Evolutionary conservation across 2,797 vertebrate genomes (phyloP), one percentile per base, ranked within the genome.

Genomic region (Coccyzus lansbergi): DNA sequence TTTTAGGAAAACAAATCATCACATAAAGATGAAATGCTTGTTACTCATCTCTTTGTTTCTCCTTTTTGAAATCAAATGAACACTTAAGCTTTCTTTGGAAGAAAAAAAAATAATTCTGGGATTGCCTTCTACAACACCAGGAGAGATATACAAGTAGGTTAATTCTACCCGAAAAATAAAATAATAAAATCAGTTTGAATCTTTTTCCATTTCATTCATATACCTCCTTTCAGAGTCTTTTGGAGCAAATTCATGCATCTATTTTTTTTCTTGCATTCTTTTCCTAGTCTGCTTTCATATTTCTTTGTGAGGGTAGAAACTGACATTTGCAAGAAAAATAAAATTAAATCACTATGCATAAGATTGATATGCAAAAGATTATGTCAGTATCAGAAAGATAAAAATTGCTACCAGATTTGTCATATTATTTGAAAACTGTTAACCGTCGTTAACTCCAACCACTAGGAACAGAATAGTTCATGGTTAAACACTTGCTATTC

Each of bases 191-290:
- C 18, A 24, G 36, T 42, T 36, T 51, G 17, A 79, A 59, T 20
- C 4, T 24, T 60, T 36, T 53, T 29, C 4, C 38, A 26, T 42
- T 63, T 31, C 26, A 76, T 63, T 40, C 18, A 36, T 26, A 46
- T n/a, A 83, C 4, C 11, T 3, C 5, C 16, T 78, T 22, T 24
- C 7, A 71, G 13, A 15, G 22, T 42, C 15, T 78, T 76, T 24
- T 8, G 7, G 7, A 19, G 25, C 3, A 3, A 69, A 79, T n/a
- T 11, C 4, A 48, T 18, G 42, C 2, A 12, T 15, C 0, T 28
- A 8, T 34, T 17, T 31, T 42, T 56, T 20, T 16, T 60, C 28
- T 59, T n/a, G 3, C 8, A 14, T 10, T 51, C 20, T 44, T 86
- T 81, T 91, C 28, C 64, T 65, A 74, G 33, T 49, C 20, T 87